Evolutionary conservation across 2,797 vertebrate species (phyloP).

Genomic region (Uromys caudimaculatus): DNA sequence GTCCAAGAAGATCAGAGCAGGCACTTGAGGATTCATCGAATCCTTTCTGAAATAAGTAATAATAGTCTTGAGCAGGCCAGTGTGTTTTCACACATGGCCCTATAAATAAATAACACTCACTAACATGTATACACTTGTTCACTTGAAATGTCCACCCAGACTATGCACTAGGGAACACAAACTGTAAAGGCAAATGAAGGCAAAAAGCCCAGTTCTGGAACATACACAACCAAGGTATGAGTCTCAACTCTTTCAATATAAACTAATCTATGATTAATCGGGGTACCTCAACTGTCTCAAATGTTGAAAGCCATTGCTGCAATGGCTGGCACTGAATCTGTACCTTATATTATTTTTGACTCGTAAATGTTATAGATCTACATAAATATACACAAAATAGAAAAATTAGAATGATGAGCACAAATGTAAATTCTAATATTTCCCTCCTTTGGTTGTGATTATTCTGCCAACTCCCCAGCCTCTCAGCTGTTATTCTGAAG

Average conservation of each 20-base stretch:
- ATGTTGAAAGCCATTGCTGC: not conserved
- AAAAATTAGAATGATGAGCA: not conserved
- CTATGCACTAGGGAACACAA: not conserved
- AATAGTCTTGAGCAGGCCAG: not conserved
- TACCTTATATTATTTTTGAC: not conserved
- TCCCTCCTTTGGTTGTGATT: not conserved
- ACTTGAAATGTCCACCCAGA: not conserved
- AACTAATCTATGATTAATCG: not conserved
- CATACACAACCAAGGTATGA: not conserved
- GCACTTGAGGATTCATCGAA: not conserved
- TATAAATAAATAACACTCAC: not conserved
- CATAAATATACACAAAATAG: not conserved
- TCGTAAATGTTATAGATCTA: not conserved
- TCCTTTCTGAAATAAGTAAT: not conserved
- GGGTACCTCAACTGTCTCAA: not conserved
- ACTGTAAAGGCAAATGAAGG: not conserved
- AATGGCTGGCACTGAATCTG: not conserved
- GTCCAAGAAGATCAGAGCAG: not conserved
- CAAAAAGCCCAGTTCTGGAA: not conserved
- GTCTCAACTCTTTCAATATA: not conserved
- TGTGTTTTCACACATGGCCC: not conserved
- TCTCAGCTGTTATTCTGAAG: not conserved
- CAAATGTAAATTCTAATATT: constrained; percentile 12
- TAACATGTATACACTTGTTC: not conserved
- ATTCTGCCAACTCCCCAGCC: not conserved